Evolutionary conservation across 1,140 invertebrate genomes (phyloP).

Genomic region (Zaprionus kolodkinae): DNA sequence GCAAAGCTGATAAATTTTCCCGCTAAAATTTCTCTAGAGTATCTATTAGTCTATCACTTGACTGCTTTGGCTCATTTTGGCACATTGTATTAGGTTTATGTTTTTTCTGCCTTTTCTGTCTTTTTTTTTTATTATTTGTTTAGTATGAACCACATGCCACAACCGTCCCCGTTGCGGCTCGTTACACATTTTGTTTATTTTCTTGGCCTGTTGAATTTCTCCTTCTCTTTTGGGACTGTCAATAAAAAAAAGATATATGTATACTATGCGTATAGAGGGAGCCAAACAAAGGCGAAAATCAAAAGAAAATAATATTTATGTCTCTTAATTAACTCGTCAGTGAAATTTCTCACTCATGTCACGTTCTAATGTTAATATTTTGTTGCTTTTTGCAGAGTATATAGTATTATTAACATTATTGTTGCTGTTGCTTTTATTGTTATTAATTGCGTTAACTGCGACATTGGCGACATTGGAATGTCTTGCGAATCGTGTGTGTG

Average conservation of each 20-base stretch:
- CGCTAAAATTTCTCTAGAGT: neutral
- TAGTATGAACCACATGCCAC: constrained; percentile 27
- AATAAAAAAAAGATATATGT: constrained; percentile 30
- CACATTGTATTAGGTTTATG: constrained; percentile 24
- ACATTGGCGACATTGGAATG: constrained; percentile 62
- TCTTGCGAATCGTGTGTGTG: constrained; percentile 14
- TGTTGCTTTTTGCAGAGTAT: constrained; percentile 20
- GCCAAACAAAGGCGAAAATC: constrained; percentile 25
- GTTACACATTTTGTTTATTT: constrained; percentile 45
- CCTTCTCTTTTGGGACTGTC: constrained; percentile 28
- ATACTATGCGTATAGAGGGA: neutral
- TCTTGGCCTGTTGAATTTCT: constrained; percentile 33
- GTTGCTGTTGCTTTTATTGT: constrained; percentile 40
- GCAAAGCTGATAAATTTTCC: neutral
- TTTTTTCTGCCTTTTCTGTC: neutral
- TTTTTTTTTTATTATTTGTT: constrained; percentile 22
- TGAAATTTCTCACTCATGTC: constrained; percentile 46
- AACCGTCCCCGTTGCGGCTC: neutral
- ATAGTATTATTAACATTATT: constrained; percentile 1
- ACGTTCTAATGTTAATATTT: constrained; percentile 38
- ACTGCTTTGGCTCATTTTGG: constrained; percentile 5
- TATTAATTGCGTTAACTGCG: constrained; percentile 49
- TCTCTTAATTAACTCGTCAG: constrained; percentile 47
- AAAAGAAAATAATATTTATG: constrained; percentile 50
- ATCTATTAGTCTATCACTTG: neutral